These are phyloP conservation scores for Chloroceryle inda DNA, from an alignment of 2,797 vertebrate species.

Conservation along the genomic window DNA sequence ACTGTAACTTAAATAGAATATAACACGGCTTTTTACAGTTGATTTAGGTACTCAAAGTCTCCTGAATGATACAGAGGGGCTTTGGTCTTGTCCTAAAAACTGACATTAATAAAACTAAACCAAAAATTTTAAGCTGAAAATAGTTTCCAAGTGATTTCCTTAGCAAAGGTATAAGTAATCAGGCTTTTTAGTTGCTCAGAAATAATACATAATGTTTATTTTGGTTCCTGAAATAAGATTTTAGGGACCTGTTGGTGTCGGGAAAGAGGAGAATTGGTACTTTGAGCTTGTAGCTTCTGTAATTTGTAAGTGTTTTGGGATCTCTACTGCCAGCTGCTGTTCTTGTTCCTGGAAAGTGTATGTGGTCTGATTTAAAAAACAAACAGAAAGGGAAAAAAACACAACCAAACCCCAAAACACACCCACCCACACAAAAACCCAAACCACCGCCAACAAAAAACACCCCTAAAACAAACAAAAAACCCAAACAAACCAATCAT, in stretches of 20 bases:
- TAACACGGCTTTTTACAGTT: background rate
- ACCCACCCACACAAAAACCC: no score
- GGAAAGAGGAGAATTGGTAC: background rate
- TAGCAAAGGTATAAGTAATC: background rate
- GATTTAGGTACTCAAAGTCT: background rate
- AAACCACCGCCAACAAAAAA: no score
- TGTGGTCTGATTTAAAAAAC: background rate
- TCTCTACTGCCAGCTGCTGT: constrained; percentile 18
- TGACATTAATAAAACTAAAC: background rate
- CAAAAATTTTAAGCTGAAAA: background rate
- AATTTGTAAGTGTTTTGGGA: background rate
- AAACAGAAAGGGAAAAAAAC: no score
- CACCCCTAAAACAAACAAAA: no score
- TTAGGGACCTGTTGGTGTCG: background rate
- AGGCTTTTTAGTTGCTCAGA: background rate
- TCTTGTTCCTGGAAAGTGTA: background rate
- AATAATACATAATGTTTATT: background rate
- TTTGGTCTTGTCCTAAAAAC: background rate
- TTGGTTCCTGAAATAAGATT: background rate
- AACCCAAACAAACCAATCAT: no score
- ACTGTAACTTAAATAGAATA: background rate
- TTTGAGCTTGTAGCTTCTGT: background rate
- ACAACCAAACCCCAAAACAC: no score
- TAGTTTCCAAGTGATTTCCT: background rate
- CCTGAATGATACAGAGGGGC: background rate